These are phyloP conservation scores for Polydrusus pterygomalis DNA, from an alignment of 2,888 invertebrate species.

Conservation along the genomic window DNA sequence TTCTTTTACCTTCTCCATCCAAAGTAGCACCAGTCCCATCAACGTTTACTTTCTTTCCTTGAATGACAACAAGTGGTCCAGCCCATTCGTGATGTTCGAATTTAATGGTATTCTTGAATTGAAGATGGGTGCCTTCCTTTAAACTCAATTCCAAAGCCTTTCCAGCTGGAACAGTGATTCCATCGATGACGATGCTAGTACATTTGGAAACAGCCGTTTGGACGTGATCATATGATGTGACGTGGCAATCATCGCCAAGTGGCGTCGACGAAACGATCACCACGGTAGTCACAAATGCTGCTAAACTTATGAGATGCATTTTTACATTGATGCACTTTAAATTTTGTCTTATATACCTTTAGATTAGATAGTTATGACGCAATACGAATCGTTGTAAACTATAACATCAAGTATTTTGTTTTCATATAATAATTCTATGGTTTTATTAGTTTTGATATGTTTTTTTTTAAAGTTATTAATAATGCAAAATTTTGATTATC, in stretches of 20 bases:
- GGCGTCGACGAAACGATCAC: neutral
- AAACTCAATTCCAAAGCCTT: conserved; percentile 40
- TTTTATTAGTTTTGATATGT: too few relatives aligned
- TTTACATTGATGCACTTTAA: neutral
- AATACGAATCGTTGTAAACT: neutral
- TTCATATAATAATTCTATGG: neutral
- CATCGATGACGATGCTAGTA: conserved; percentile 32
- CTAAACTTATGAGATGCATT: neutral
- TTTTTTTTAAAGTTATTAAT: too few relatives aligned
- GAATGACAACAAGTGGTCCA: conserved; percentile 48
- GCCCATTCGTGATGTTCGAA: conserved; percentile 49
- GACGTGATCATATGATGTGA: conserved; percentile 30
- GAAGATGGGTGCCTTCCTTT: conserved; percentile 39
- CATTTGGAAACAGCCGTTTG: conserved; percentile 42
- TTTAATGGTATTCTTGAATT: conserved; percentile 38
- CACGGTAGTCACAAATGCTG: conserved; percentile 16
- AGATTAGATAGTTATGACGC: neutral
- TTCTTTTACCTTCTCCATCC: conserved; percentile 45
- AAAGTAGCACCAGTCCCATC: conserved; percentile 31
- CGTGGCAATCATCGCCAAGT: conserved; percentile 28
- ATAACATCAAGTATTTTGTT: neutral
- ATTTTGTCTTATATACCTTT: neutral
- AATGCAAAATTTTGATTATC: too few relatives aligned
- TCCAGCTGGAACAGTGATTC: conserved; percentile 50
- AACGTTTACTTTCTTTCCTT: conserved; percentile 48